Evolutionary conservation across 1,140 invertebrate genomes (phyloP).

Genomic region (Drosophila kepulauana): DNA sequence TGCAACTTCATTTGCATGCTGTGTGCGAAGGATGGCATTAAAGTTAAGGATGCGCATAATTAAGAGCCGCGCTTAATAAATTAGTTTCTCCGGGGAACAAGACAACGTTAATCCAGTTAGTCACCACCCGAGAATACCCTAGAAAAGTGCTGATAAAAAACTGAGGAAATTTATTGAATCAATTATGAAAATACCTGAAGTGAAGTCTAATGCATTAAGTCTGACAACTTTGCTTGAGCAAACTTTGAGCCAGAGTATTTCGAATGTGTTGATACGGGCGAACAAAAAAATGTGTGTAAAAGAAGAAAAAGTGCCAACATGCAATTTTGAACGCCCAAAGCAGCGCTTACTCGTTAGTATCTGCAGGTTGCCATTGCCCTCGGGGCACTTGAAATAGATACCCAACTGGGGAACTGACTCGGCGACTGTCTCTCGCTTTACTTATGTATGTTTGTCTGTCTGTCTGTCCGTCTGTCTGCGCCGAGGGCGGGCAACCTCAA

Average conservation of each 20-base stretch:
- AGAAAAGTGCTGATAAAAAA: not conserved
- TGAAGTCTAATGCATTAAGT: not conserved
- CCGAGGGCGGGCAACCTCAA: slow-evolving; percentile 64
- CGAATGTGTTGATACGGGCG: not conserved
- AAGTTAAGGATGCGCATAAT: slow-evolving; percentile 11
- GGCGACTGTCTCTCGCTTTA: slow-evolving; percentile 33
- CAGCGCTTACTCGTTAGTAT: slow-evolving; percentile 67
- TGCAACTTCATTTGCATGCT: slow-evolving; percentile 15
- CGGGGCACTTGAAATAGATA: slow-evolving; percentile 64
- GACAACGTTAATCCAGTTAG: not conserved
- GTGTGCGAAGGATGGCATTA: not conserved
- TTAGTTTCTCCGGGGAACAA: slow-evolving; percentile 12
- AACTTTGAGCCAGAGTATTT: not conserved
- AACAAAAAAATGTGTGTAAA: not conserved
- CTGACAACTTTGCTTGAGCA: slow-evolving; percentile 7
- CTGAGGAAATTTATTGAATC: not conserved
- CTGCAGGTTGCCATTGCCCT: slow-evolving; percentile 51
- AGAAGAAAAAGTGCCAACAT: slow-evolving; percentile 61
- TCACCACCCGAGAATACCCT: not conserved
- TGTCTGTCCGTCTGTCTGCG: slow-evolving; percentile 12
- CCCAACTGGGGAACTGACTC: slow-evolving; percentile 46
- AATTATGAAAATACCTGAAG: not conserved
- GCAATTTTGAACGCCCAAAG: slow-evolving; percentile 63
- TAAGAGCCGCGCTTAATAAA: slow-evolving; percentile 24
- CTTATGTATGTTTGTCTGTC: not conserved